Base-by-base conservation (phyloP, 2,113 vertebrate genomes). In the Stigmatopora argus region DNA sequence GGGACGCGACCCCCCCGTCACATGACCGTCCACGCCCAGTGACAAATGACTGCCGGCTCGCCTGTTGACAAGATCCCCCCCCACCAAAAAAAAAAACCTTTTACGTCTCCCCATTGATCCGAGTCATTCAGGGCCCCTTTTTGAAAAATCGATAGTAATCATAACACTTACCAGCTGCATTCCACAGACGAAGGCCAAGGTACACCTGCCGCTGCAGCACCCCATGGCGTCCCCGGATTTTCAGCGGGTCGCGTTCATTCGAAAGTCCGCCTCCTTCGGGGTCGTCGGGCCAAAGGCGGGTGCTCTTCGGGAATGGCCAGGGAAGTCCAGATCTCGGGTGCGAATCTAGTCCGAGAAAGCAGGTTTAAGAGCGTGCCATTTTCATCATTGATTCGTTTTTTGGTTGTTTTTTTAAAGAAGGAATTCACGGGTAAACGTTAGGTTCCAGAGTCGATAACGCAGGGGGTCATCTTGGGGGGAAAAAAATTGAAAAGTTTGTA, bases 161-260 rank as follows among this genome's bases (percentile, higher is more conserved):
- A 65, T 46, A 67, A 59, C 66, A 86, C 95, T 96, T 91, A 97
- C 95, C 94, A 97, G 92, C 91, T 97, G 95, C 92, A 96, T 95
- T 89, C 94, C 94, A 90, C 94, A 97, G 90, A 96, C 92, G 83
- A 93, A 94, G 86, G 95, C 92, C 78, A 97, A 90, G 83, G 94
- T 95, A 81, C 95, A 96, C 88, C 95, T 92, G 86, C 95, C 95
- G 74, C 93, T 95, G 90, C 95, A 97, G 90, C 93, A 95, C 86
- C 94, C 94, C 95, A 97, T 97, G 90, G 83, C 90, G 92, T 86
- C 88, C 89, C 85, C 79, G 80, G 83, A 79, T 87, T 65, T 67
- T 73, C 73, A 67, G 68, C 78, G 66, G 68, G 65, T 66, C 77
- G 63, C 78, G 76, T 62, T 34, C 73, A 81, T 78, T 85, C 80